These are phyloP conservation scores for Mallotus villosus DNA, from an alignment of 2,797 vertebrate species.

Conservation along the genomic window DNA sequence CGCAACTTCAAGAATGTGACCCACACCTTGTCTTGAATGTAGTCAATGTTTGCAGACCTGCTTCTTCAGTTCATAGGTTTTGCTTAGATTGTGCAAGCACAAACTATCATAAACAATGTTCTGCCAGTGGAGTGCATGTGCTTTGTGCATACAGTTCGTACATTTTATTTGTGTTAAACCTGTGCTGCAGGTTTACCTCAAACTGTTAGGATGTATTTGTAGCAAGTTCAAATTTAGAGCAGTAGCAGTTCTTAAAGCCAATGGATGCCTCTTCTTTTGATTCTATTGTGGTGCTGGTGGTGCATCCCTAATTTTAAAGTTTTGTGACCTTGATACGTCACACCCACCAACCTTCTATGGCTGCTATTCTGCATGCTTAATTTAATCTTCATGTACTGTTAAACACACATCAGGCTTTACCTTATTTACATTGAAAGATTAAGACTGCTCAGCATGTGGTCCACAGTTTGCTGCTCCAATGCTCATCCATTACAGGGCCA, in stretches of 20 bases:
- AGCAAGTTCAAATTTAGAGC: not conserved
- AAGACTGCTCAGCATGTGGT: conserved; percentile 59
- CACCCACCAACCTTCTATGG: conserved; percentile 33
- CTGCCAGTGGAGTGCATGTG: not conserved
- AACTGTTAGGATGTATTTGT: not conserved
- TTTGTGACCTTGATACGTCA: conserved; percentile 36
- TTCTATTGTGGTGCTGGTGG: conserved; percentile 43
- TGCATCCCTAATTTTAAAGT: conserved; percentile 46
- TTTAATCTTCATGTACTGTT: conserved; percentile 40
- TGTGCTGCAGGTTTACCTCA: not conserved
- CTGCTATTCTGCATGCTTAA: conserved; percentile 52
- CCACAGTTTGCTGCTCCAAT: conserved; percentile 57
- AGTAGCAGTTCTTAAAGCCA: not conserved
- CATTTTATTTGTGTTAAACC: not conserved
- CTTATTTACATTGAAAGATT: conserved; percentile 54
- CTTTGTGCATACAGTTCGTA: not conserved
- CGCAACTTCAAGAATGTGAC: conserved; percentile 67
- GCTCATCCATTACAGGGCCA: not conserved
- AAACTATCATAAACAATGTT: not conserved
- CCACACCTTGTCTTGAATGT: conserved; percentile 63
- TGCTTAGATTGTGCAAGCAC: conserved; percentile 23
- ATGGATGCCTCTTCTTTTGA: conserved; percentile 8
- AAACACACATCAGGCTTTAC: conserved; percentile 30
- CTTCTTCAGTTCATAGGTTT: conserved; percentile 20
- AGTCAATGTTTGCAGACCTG: conserved; percentile 51